These are phyloP conservation scores for Lithobates pipiens DNA, from an alignment of 2,797 vertebrate genomes.

Conservation along the genomic window DNA sequence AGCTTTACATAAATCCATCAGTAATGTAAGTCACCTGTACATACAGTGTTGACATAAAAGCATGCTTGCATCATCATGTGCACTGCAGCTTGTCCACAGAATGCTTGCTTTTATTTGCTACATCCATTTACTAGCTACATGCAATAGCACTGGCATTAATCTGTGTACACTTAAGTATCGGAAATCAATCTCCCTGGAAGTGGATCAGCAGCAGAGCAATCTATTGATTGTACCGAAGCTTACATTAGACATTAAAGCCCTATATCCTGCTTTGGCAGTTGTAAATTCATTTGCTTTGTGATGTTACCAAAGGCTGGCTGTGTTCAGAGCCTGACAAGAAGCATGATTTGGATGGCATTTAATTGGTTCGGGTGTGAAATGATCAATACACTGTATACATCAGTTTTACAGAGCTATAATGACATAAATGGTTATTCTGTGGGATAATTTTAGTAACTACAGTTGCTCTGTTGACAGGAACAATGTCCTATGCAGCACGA, in stretches of 20 bases:
- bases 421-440: neutral
- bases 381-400: neutral
- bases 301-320: slow-evolving; percentile 63
- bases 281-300: slow-evolving; percentile 63
- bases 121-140: slow-evolving; percentile 63
- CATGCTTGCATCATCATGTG: slow-evolving; percentile 72
- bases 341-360: slow-evolving; percentile 65
- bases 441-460: neutral
- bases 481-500: slow-evolving; percentile 1
- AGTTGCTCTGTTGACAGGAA: neutral
- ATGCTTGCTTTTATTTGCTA: slow-evolving; percentile 40
- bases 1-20: slow-evolving; percentile 89
- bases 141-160: slow-evolving; percentile 68
- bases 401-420: neutral
- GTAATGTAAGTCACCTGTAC: slow-evolving; percentile 85
- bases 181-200: slow-evolving; percentile 43
- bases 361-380: slow-evolving; percentile 15
- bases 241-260: slow-evolving; percentile 57
- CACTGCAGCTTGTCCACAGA: slow-evolving; percentile 41
- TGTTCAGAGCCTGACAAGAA: slow-evolving; percentile 67
- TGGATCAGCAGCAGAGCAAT: slow-evolving; percentile 51
- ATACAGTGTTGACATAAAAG: slow-evolving; percentile 75
- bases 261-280: slow-evolving; percentile 55
- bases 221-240: slow-evolving; percentile 64
- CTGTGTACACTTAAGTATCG: slow-evolving; percentile 63